A percentile compares a stretch with the other conserved stretches of the same genome.
Evolutionary conservation across 2,888 invertebrate genomes (phyloP).

Genomic region (Rhingia campestris): DNA sequence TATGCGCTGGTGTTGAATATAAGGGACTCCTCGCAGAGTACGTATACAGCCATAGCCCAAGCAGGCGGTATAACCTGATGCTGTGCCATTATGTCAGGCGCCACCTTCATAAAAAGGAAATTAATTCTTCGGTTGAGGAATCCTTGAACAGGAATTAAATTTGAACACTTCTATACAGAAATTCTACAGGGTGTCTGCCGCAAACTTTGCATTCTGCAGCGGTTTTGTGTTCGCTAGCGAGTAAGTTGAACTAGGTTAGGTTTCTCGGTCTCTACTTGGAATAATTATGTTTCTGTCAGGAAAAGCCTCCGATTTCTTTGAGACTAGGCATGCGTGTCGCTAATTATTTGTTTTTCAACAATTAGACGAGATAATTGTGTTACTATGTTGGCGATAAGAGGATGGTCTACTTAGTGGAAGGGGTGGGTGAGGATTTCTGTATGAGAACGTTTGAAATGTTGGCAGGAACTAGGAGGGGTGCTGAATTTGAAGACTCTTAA

Average conservation of each 20-base stretch:
- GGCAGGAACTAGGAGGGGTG: not conserved
- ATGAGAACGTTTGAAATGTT: not conserved
- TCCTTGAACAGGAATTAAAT: constrained; percentile 45
- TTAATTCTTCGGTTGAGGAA: constrained; percentile 55
- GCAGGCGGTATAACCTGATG: constrained; percentile 6
- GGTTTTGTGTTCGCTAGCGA: constrained; percentile 15
- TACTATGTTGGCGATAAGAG: not conserved
- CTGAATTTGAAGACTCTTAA: too few species aligned
- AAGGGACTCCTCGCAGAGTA: constrained; percentile 4
- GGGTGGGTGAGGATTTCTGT: not conserved
- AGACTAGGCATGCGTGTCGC: not conserved
- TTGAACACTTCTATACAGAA: constrained; percentile 42
- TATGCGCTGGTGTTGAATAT: constrained; percentile 2
- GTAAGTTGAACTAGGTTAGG: constrained; percentile 30
- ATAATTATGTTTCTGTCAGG: constrained; percentile 4
- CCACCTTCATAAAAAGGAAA: constrained; percentile 50
- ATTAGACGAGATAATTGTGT: constrained; percentile 27
- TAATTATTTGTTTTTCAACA: constrained; percentile 41
- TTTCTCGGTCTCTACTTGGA: not conserved
- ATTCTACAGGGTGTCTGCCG: constrained; percentile 22
- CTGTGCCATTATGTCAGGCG: constrained; percentile 41
- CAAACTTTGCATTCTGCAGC: constrained; percentile 19
- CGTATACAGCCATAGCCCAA: not conserved
- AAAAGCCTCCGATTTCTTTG: not conserved
- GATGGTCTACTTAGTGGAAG: not conserved